Base-by-base conservation (phyloP, 2,888 invertebrate genomes). In the Zygothrica quintamaculata region DNA sequence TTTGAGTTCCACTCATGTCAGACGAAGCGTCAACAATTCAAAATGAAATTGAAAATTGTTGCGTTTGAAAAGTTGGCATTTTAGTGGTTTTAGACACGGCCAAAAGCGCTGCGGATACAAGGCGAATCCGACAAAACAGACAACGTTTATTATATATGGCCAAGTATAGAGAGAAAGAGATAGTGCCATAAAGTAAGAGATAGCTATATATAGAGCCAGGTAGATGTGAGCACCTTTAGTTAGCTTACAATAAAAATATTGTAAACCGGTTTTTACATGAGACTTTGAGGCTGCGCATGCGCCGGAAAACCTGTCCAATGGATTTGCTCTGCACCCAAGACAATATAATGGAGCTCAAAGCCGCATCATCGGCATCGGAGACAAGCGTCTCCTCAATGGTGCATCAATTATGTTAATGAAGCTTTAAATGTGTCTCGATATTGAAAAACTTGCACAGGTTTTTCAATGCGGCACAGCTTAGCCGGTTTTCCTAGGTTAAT, bases 321-420 rank as follows among this genome's bases (percentile, higher is more conserved):
- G 67, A 74, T 77, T 77, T 64, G 79, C 74, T 79, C 74, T 65
- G 74, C 65, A 58, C 77, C 65, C 51, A 40, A 77, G 65, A 81
- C 79, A 78, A 78, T 72, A 69, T 69, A 64, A 65, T 84, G 75
- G 75, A 71, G 60, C 55, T 26, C 6, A 65, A 61, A 79, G 64
- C 44, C 42, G 43, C 61, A 48, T 53, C 46, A 61, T 9, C 26
- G 40, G 25, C 29, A 37, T 53, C 51, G n/a, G n/a, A 55, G 75
- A 65, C 29, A 29, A 5, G 3, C 7, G 29, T n/a, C 29, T 73
- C 77, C 55, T 67, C 79, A 77, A 86, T 79, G 80, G 80, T 84
- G 84, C 80, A 81, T 81, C 80, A 81, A 81, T 81, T 86, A 81
- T 81, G 80, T 74, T 81, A 81, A 81, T 81, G 86, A 81, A 86